Percentiles rank a stretch among this genome's conserved stretches.
Conservation (phyloP, 2,888 invertebrate species). For the Unio delphinus region DNA sequence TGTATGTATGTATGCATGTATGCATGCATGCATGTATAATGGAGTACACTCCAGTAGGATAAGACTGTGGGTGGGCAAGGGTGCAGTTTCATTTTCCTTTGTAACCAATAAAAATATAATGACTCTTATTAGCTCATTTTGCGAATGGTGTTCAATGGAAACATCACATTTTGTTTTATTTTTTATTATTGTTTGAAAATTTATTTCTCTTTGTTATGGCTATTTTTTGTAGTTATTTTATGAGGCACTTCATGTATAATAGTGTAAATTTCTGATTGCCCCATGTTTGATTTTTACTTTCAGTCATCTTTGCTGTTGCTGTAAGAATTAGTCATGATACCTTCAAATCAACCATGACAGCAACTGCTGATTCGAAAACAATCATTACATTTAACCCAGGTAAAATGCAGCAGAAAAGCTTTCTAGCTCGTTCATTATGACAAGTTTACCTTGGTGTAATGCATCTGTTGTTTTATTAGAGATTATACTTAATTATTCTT, state of each 20-base stretch:
- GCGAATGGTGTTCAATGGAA: too few relatives aligned
- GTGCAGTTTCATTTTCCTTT: too few relatives aligned
- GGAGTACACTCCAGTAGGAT: too few relatives aligned
- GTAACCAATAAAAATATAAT: too few relatives aligned
- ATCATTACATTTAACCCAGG: constrained; percentile 68
- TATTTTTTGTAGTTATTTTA: too few relatives aligned
- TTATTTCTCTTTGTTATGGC: constrained; percentile 1
- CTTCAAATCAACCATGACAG: constrained; percentile 64
- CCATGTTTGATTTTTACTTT: constrained; percentile 18
- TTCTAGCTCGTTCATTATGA: not conserved
- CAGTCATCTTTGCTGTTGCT: constrained; percentile 67
- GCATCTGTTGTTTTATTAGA: too few relatives aligned
- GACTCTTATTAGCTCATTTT: too few relatives aligned
- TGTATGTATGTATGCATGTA: too few relatives aligned
- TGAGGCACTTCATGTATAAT: not conserved
- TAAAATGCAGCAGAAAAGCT: constrained; percentile 17
- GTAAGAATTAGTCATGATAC: constrained; percentile 64
- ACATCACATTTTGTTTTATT: not conserved
- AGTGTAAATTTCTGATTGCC: not conserved
- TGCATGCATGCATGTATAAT: too few relatives aligned
- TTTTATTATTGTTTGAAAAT: not conserved
- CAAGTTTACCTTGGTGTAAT: not conserved
- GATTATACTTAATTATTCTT: too few relatives aligned
- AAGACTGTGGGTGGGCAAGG: too few relatives aligned
- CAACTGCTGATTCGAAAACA: constrained; percentile 64